Evolutionary conservation across 64 coral and sea anemone genomes (phyloP), one percentile per base, ranked within the genome.

Genomic region (Pachyseris speciosa): DNA sequence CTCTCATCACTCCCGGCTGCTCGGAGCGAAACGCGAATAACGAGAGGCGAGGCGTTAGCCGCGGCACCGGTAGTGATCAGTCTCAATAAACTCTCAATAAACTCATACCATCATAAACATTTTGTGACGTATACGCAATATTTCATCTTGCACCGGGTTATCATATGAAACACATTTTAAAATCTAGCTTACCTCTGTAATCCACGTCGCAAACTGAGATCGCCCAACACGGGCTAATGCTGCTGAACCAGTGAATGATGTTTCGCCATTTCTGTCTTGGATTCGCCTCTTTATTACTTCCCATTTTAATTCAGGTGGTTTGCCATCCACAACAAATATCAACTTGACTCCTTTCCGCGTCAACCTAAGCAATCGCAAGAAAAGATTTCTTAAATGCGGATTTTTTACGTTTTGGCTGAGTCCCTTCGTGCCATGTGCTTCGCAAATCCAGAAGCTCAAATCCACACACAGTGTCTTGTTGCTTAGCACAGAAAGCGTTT

Each of bases 401-500:
- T 95, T 98, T 27, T 53, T 20, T 1, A 98, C 84, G 25, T 92
- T 92, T 22, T 86, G 64, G 55, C 95, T 92, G 13, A 98, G 83
- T 22, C 90, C 93, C 68, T 95, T 98, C 10, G 96, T 72, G 12
- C 90, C 72, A 17, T 93, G 93, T 3, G 94, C 93, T 44, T 98
- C 96, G 31, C 96, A 98, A 17, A 98, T 93, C 96, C 96, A 98
- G 19, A 77, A 61, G 51, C 96, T 98, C 38, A 98, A 52, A 90
- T 98, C 96, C 11, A 98, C 93, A 37, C 96, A 98, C 36, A 98
- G 79, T 9, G 85, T 95, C 76, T 98, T 98, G 28, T 83, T 81
- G 10, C 52, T 45, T 7, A 98, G 72, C 38, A 67, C 64, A 22
- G 50, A 60, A 9, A 99, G 28, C 29, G 66, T 76, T 66, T 91